A percentile compares a stretch with the other conserved stretches of the same genome.
Conservation (phyloP, 2,888 invertebrate genomes). For the Acanthosepion pharaonis region DNA sequence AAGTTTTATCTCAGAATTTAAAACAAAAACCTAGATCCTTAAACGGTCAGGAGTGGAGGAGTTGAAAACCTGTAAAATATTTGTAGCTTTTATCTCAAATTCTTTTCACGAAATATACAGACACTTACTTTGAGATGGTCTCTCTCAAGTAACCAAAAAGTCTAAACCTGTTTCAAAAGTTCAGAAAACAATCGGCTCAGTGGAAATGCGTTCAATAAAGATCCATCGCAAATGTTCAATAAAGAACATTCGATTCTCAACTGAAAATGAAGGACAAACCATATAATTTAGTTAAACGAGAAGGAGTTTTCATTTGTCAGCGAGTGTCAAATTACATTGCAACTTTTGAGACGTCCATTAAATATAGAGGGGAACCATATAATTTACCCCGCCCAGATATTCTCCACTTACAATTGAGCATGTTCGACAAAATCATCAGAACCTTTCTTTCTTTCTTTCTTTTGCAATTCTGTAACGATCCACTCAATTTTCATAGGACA, state of each 20-base stretch:
- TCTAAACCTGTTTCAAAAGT: conserved; percentile 1
- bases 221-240: not conserved
- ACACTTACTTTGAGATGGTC: not conserved
- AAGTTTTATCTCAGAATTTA: no score
- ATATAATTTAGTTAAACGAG: conserved; percentile 33
- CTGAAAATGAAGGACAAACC: not conserved
- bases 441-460: not conserved
- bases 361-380: conserved; percentile 33
- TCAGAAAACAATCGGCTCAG: not conserved
- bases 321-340: conserved; percentile 33
- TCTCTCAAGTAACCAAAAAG: not conserved
- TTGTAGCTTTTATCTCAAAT: not conserved
- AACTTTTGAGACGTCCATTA: conserved; percentile 33
- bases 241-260: conserved; percentile 23
- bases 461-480: not conserved
- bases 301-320: conserved; percentile 20
- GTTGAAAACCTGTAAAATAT: not conserved
- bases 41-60: no score
- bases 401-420: conserved; percentile 33
- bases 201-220: not conserved
- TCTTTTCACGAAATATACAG: not conserved
- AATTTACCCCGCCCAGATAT: conserved; percentile 33
- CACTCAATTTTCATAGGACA: conserved; percentile 21
- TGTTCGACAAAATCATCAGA: conserved; percentile 15
- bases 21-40: no score